phyloP scores from a whole-genome alignment of 2,888 invertebrate species.

The Abrostola triplasia region DNA sequence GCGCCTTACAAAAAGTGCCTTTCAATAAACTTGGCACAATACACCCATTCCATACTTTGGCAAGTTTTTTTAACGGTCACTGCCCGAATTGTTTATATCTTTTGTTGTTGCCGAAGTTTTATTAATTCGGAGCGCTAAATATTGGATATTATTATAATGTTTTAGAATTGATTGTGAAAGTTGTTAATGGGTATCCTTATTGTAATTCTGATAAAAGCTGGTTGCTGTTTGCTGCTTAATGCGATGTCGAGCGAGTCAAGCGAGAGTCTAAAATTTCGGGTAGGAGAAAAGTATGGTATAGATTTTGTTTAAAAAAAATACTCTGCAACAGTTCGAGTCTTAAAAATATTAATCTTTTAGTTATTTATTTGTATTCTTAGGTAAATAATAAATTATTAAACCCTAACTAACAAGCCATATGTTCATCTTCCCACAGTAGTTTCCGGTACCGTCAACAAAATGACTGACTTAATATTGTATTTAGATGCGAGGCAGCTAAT shows the following conservation, averaged over 20 bases:
- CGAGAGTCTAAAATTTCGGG: too few species aligned
- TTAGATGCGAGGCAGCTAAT: slow-evolving; percentile 29
- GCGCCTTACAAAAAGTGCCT: slow-evolving; percentile 58
- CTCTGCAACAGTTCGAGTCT: too few species aligned
- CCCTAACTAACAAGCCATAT: neutral
- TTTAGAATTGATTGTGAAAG: slow-evolving; percentile 36
- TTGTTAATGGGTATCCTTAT: slow-evolving; percentile 23
- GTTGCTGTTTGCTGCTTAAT: slow-evolving; percentile 2
- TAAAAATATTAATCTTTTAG: too few species aligned
- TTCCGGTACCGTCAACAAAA: slow-evolving; percentile 28
- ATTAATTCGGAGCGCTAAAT: slow-evolving; percentile 32
- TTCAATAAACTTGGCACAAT: slow-evolving; percentile 58
- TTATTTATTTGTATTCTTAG: too few species aligned
- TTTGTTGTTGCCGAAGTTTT: slow-evolving; percentile 45
- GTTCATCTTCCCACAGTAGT: neutral
- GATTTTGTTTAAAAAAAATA: too few species aligned
- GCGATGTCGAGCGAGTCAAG: neutral
- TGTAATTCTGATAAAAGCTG: slow-evolving; percentile 6
- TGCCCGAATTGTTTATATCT: slow-evolving; percentile 58
- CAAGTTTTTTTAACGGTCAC: slow-evolving; percentile 55
- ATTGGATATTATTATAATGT: slow-evolving; percentile 31
- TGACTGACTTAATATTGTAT: slow-evolving; percentile 32
- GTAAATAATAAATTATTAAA: neutral
- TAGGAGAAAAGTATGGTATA: too few species aligned
- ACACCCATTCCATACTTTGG: slow-evolving; percentile 48